Percentiles rank a stretch among this genome's conserved stretches.
phyloP scores from a whole-genome alignment of 2,113 vertebrate species.

The Rissa tridactyla region DNA sequence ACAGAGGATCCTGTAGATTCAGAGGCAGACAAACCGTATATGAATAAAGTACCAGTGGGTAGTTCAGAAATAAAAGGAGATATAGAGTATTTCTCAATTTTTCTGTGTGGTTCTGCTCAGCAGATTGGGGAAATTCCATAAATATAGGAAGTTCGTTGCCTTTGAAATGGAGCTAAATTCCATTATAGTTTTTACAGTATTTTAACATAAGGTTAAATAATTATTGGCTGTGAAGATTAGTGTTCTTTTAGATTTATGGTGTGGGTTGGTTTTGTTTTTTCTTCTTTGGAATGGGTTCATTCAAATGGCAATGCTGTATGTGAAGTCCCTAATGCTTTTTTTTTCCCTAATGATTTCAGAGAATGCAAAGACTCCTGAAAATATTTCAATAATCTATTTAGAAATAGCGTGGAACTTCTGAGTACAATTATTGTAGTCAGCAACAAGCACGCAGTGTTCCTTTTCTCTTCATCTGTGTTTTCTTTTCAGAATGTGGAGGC shows the following conservation, averaged over 20 bases:
- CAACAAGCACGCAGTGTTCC: slow-evolving; percentile 14
- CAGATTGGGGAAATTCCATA: neutral
- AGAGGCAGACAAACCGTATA: neutral
- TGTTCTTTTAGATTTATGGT: neutral
- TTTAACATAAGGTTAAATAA: neutral
- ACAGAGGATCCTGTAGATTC: neutral
- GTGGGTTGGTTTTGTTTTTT: slow-evolving; percentile 2
- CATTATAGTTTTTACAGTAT: neutral
- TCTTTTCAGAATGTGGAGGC: slow-evolving; percentile 91
- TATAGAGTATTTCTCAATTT: neutral
- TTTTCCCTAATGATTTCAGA: neutral
- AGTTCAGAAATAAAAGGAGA: neutral
- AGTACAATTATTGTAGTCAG: slow-evolving; percentile 4
- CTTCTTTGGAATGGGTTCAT: neutral
- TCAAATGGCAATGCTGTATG: neutral
- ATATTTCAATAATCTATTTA: slow-evolving; percentile 34
- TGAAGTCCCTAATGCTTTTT: neutral
- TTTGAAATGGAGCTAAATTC: neutral
- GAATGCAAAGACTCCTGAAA: slow-evolving; percentile 38
- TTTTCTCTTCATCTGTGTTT: slow-evolving; percentile 48
- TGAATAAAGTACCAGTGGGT: neutral
- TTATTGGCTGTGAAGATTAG: neutral
- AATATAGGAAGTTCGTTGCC: neutral
- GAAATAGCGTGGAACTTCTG: slow-evolving; percentile 3
- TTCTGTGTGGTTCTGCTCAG: neutral